Base-by-base conservation (phyloP, 2,888 invertebrate genomes). In the Pollenia griseotomentosa region DNA sequence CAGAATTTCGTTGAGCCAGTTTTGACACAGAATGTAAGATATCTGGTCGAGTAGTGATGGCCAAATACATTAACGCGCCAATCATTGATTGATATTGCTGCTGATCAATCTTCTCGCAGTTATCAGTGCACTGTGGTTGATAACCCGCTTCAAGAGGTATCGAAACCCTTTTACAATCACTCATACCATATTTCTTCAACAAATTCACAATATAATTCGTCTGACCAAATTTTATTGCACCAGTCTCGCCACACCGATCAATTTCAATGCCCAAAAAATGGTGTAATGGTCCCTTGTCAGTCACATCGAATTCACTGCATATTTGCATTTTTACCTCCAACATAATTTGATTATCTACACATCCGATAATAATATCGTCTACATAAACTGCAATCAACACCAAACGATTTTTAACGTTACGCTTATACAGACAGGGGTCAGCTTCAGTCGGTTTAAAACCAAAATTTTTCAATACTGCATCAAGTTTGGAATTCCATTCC, bases 11-110 rank as follows among this genome's bases (percentile, higher is more conserved):
- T 44, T 89, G 89, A 5, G 85, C 81, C 11, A 88, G 63, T 63
- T 87, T 88, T 14, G 46, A 23, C 1, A 48, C 48, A 0, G 10
- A 48, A 14, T 48, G 55, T 16, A 55, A 16, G 6, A 55, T 51
- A 19, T 19, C 19, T 19, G 19, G 19, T 19, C 19, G 19, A 19
- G 19, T 19, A 19, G 19, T 19, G 19, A 19, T 19, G 1, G 19
- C 19, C 19, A 19, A 19, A 19, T 19, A 19, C 19, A 19, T 19
- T 19, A 19, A 51, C 5, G 44, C n/a, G 1, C 83, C 87, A 11
- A 87, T 80, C 46, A 89, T 23, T 0, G 86, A 86, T 53, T 88
- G 89, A 77, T 88, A 89, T 23, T 71, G 19, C 9, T 55, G 80
- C 44, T 79, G 48, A 40, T 89, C 75, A n/a, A 77, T 77, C n/a